Evolutionary conservation across 2,888 invertebrate genomes (phyloP).

Genomic region (Clusia tigrina): DNA sequence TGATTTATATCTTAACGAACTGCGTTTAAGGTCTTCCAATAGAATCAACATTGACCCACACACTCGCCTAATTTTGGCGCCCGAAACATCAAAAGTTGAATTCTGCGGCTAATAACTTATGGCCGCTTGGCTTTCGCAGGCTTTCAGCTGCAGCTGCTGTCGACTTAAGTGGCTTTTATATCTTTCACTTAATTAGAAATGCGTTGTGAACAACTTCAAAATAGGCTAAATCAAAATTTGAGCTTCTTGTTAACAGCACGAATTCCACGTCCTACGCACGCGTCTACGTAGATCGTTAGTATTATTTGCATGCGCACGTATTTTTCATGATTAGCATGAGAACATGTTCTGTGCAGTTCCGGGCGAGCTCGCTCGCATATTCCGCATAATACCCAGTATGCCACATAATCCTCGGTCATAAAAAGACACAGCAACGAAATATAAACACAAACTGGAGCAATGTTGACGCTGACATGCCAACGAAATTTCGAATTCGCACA

Average conservation of each 20-base stretch:
- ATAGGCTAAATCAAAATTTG: background rate
- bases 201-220: background rate
- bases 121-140: no score
- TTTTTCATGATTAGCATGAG: slow-evolving; percentile 10
- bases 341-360: slow-evolving; percentile 2
- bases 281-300: background rate
- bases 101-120: no score
- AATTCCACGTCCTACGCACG: background rate
- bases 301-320: background rate
- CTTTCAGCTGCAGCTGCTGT: no score
- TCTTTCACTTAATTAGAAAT: no score
- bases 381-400: background rate
- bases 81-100: no score
- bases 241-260: background rate
- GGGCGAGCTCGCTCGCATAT: background rate
- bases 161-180: no score
- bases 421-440: background rate
- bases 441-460: background rate
- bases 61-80: no score
- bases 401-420: background rate
- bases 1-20: no score
- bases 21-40: no score
- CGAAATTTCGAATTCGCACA: slow-evolving; percentile 11
- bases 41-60: no score
- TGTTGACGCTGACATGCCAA: background rate